These are phyloP conservation scores for Rachycentron canadum DNA, from an alignment of 2,797 vertebrate genomes.

Conservation along the genomic window DNA sequence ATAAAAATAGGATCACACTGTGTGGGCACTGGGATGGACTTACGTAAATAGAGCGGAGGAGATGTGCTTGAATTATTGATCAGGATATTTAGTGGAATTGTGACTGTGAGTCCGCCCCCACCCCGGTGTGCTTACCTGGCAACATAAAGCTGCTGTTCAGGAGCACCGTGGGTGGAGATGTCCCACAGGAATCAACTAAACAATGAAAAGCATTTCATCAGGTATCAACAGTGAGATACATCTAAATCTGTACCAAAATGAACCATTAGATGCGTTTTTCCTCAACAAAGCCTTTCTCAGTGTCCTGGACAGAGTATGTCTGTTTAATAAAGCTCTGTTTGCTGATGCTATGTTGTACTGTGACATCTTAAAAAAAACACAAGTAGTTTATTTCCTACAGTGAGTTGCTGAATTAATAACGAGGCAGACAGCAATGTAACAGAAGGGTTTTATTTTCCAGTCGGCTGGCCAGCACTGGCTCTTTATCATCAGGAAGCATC, in stretches of 20 bases:
- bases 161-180: slow-evolving; percentile 37
- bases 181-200: slow-evolving; percentile 37
- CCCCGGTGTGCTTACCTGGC: slow-evolving; percentile 63
- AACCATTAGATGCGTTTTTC: slow-evolving; percentile 25
- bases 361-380: slow-evolving; percentile 53
- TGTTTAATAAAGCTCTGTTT: slow-evolving; percentile 25
- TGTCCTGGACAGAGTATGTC: neutral
- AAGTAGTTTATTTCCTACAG: slow-evolving; percentile 49
- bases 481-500: slow-evolving; percentile 30
- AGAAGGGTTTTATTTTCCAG: slow-evolving; percentile 50
- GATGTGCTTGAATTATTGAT: slow-evolving; percentile 79
- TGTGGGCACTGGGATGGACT: slow-evolving; percentile 36
- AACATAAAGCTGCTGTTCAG: slow-evolving; percentile 44
- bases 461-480: slow-evolving; percentile 20
- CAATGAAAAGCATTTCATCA: slow-evolving; percentile 22
- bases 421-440: slow-evolving; percentile 40
- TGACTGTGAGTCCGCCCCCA: slow-evolving; percentile 35
- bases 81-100: slow-evolving; percentile 49
- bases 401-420: slow-evolving; percentile 67
- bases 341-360: slow-evolving; percentile 33
- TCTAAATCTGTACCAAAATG: neutral
- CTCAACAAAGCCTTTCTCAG: slow-evolving; percentile 7
- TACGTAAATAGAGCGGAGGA: slow-evolving; percentile 64
- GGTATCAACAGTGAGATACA: slow-evolving; percentile 24
- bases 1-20: slow-evolving; percentile 41